Percentiles rank a stretch among this genome's conserved stretches.
Conservation (phyloP, 1,140 invertebrate species). For the Bombus picipes region DNA sequence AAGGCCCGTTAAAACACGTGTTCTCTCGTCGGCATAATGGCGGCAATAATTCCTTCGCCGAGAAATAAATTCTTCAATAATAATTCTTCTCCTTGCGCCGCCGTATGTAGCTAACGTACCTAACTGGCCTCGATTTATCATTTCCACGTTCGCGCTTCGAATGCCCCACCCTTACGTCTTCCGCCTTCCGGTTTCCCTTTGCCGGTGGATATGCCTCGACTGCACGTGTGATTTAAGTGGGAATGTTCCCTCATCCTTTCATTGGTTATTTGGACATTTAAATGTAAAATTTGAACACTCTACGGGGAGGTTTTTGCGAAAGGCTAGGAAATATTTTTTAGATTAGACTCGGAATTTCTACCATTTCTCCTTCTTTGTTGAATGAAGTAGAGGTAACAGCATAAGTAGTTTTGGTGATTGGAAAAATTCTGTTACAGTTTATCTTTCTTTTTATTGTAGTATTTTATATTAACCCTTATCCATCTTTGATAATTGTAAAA, state of each 20-base stretch:
- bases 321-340: neutral
- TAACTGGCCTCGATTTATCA: slow-evolving; percentile 80
- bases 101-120: slow-evolving; percentile 79
- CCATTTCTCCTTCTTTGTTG: neutral
- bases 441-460: no score
- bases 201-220: no score
- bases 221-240: neutral
- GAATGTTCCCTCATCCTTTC: neutral
- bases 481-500: neutral
- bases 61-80: slow-evolving; percentile 81
- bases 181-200: slow-evolving; percentile 22
- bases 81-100: slow-evolving; percentile 75
- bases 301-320: neutral
- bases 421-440: no score
- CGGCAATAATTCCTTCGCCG: slow-evolving; percentile 76
- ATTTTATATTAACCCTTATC: no score
- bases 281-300: neutral
- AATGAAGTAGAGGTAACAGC: neutral
- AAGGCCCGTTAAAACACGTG: slow-evolving; percentile 75
- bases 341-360: neutral
- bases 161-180: slow-evolving; percentile 31
- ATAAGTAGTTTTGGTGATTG: no score
- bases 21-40: slow-evolving; percentile 77
- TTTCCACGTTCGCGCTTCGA: slow-evolving; percentile 72
- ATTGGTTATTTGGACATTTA: neutral